These are phyloP conservation scores for Bombylius discolor DNA, from an alignment of 2,888 invertebrate species.

Conservation along the genomic window DNA sequence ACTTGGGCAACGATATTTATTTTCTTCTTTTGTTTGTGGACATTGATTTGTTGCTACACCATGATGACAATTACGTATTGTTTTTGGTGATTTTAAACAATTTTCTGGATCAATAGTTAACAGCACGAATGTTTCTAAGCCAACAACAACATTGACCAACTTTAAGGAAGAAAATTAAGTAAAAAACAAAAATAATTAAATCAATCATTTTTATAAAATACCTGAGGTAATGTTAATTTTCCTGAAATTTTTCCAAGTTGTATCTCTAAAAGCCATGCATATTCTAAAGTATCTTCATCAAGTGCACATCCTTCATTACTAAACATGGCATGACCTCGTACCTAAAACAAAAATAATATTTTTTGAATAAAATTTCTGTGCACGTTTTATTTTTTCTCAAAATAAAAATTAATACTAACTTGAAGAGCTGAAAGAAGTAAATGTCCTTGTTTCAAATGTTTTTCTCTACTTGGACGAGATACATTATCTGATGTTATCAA, in stretches of 20 bases:
- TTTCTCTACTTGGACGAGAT: slow-evolving; percentile 52
- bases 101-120: slow-evolving; percentile 83
- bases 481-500: slow-evolving; percentile 64
- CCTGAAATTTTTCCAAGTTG: slow-evolving; percentile 89
- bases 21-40: slow-evolving; percentile 52
- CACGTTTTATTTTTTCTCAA: background rate
- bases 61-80: slow-evolving; percentile 66
- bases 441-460: slow-evolving; percentile 71
- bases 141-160: slow-evolving; percentile 73
- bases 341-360: slow-evolving; percentile 33
- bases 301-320: slow-evolving; percentile 80
- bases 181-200: background rate
- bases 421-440: slow-evolving; percentile 74
- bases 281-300: slow-evolving; percentile 91
- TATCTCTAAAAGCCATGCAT: slow-evolving; percentile 93
- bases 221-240: slow-evolving; percentile 74
- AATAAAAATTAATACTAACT: slow-evolving; percentile 32
- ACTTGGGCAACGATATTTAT: slow-evolving; percentile 65
- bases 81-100: slow-evolving; percentile 67
- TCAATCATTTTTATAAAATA: slow-evolving; percentile 16
- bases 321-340: slow-evolving; percentile 92
- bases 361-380: background rate
- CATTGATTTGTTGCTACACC: slow-evolving; percentile 58
- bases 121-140: slow-evolving; percentile 77
- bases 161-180: slow-evolving; percentile 23